A percentile compares a stretch with the other conserved stretches of the same genome.
Evolutionary conservation across 2,113 vertebrate genomes (phyloP).

Genomic region (Bothrops jararaca): DNA sequence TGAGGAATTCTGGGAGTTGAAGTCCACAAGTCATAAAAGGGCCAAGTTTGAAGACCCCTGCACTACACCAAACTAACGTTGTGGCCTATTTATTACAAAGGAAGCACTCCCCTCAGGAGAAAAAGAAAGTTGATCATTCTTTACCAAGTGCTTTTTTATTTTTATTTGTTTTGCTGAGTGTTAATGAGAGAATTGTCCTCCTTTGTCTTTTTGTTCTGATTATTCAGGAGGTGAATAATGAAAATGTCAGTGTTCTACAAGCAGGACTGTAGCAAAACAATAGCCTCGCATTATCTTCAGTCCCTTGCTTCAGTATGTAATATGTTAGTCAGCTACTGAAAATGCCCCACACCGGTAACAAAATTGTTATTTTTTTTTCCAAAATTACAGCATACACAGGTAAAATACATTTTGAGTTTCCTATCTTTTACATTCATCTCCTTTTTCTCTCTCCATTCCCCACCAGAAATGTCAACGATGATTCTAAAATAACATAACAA

Average conservation of each 20-base stretch:
- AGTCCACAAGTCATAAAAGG: too few relatives aligned
- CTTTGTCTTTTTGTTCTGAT: neutral
- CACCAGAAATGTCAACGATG: neutral
- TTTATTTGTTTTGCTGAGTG: neutral
- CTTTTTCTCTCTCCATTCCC: neutral
- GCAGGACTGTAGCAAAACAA: neutral
- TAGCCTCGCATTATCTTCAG: neutral
- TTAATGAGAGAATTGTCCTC: neutral
- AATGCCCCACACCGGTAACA: neutral
- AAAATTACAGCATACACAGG: neutral
- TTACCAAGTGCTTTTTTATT: neutral
- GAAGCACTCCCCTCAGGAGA: neutral
- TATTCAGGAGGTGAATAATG: neutral
- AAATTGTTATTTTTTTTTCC: neutral
- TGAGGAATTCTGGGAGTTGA: too few relatives aligned
- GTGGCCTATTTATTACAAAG: neutral
- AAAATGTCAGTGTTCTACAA: neutral
- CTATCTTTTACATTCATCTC: neutral
- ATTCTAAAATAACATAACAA: neutral
- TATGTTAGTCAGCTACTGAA: neutral
- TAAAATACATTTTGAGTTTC: neutral
- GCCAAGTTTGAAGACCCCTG: too few relatives aligned
- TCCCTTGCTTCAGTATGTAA: neutral
- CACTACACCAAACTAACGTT: neutral
- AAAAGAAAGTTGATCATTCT: neutral